These are phyloP conservation scores for Lasioglossum albipes DNA, from an alignment of 1,140 invertebrate genomes.

Conservation along the genomic window DNA sequence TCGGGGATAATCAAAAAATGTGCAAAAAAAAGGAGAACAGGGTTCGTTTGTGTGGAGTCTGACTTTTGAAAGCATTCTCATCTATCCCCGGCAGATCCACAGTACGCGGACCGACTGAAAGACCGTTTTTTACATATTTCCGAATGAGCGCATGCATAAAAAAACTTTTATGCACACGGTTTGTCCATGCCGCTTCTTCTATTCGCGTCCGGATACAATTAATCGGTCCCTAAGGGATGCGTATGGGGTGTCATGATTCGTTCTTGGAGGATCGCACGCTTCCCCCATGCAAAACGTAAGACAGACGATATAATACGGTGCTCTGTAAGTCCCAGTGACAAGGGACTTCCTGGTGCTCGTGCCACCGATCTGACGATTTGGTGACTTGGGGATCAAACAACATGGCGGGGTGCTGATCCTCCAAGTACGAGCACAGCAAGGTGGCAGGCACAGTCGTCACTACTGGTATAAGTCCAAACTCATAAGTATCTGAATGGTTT, in stretches of 20 bases:
- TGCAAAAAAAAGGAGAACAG: too few relatives aligned
- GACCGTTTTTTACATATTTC: too few relatives aligned
- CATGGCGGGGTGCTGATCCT: conserved; percentile 67
- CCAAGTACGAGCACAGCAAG: conserved; percentile 73
- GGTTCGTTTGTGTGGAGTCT: too few relatives aligned
- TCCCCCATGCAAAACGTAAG: conserved; percentile 1
- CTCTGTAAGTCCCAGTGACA: neutral
- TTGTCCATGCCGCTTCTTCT: too few relatives aligned
- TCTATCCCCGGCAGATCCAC: too few relatives aligned
- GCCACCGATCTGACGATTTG: conserved; percentile 18
- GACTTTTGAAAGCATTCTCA: too few relatives aligned
- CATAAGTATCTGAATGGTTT: conserved; percentile 59
- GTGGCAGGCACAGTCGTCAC: conserved; percentile 74
- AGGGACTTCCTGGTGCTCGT: conserved; percentile 36
- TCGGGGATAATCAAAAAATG: too few relatives aligned
- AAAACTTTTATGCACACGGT: too few relatives aligned
- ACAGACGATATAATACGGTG: neutral
- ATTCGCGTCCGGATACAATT: too few relatives aligned
- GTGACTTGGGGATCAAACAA: conserved; percentile 67
- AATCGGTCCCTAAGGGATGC: conserved; percentile 70
- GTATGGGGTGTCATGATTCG: conserved; percentile 59
- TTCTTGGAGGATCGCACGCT: conserved; percentile 70
- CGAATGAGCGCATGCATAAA: too few relatives aligned
- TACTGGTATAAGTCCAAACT: conserved; percentile 64
- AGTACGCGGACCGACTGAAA: too few relatives aligned